These are phyloP conservation scores for Atopsyche davidsoni DNA, from an alignment of 1,140 invertebrate species.

Conservation along the genomic window DNA sequence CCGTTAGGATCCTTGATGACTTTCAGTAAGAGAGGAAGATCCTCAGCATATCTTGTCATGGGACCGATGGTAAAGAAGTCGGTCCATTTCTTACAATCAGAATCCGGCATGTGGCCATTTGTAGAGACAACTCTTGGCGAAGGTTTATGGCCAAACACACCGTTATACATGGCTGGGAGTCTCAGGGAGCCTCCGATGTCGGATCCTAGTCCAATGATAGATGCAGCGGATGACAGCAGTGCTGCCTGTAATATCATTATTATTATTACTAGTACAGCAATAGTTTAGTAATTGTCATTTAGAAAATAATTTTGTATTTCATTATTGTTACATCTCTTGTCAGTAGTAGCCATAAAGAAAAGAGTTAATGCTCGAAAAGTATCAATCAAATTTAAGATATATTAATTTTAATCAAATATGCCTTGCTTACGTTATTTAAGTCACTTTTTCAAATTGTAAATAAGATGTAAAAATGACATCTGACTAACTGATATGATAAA, in stretches of 20 bases:
- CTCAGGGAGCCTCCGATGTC: constrained; percentile 82
- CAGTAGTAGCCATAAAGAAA: too few species aligned
- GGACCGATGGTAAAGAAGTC: constrained; percentile 68
- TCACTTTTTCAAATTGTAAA: too few species aligned
- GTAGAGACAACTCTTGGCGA: constrained; percentile 56
- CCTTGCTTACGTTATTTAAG: too few species aligned
- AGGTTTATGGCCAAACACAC: constrained; percentile 80
- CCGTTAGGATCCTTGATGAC: constrained; percentile 55
- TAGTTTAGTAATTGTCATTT: too few species aligned
- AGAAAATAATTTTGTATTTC: too few species aligned
- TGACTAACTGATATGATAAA: too few species aligned
- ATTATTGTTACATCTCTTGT: too few species aligned
- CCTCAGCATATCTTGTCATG: constrained; percentile 76
- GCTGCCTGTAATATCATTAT: constrained; percentile 55
- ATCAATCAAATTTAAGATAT: too few species aligned
- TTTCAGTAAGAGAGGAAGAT: constrained; percentile 67
- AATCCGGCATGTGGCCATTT: constrained; percentile 52
- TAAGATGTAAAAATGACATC: too few species aligned
- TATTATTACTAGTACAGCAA: too few species aligned
- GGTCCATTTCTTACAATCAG: constrained; percentile 50
- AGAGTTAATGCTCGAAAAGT: too few species aligned
- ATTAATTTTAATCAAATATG: too few species aligned
- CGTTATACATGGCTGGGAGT: constrained; percentile 79
- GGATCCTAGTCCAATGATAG: constrained; percentile 72
- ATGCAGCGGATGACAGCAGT: constrained; percentile 64